Base-by-base conservation (phyloP, 2,888 invertebrate species). In the Helleia helle region DNA sequence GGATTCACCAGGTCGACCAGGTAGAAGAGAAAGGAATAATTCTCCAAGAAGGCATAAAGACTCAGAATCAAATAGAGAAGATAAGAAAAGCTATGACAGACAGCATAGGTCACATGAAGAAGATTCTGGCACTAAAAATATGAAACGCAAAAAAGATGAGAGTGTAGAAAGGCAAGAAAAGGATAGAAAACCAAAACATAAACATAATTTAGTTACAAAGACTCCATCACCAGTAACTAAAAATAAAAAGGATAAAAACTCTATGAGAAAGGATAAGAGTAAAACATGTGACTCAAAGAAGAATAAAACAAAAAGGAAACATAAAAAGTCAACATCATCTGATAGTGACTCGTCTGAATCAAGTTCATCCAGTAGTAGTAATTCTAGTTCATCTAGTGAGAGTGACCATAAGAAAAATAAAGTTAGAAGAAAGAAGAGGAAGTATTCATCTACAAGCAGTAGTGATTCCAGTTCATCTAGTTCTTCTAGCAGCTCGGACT, bases 361-460 rank as follows among this genome's bases (percentile, higher is more conserved):
- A 13, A 79, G 69, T 54, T 68, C 73, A 25, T 63, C 77, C 2
- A 72, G 66, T 47, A 71, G 66, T 47, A 71, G 70, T 49, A 71
- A 71, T 3, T 66, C 73, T 26, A 77, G 71, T 52, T 71, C 77
- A 12, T 75, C 79, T 8, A 76, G 74, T 56, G 75, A 73, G 24
- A 60, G 58, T 25, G 65, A 67, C 44, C 56, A 50, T 36, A 75
- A 61, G 41, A 77, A 65, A 50, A 79, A 60, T 38, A 65, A 59
- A 38, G 40, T 55, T 14, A 58, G 51, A 49, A 60, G 56, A 40
- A 71, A 59, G 50, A 72, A 60, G 47, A 71, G 65, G 49, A 72
- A 69, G 42, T 55, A 60, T 49, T 74, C 74, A 14, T 61, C 72
- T 17, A 69, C 72, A n/a, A 77, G 76, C 48, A 72, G 68, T 47